Conservation (phyloP, 2,888 invertebrate genomes). For the Oscheius onirici region DNA sequence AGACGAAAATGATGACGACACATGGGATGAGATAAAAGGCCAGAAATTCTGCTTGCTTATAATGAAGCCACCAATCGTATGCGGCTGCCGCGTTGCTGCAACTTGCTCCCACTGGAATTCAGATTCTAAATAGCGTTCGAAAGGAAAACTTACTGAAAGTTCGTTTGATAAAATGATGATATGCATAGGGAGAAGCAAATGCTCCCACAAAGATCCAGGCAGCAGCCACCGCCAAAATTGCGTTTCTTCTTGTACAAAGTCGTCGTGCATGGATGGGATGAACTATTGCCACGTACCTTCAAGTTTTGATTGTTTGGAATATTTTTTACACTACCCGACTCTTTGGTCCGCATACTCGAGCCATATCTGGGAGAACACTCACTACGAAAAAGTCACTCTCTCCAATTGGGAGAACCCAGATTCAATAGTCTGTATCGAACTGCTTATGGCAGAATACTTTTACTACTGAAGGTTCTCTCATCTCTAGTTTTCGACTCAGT, state of each 20-base stretch:
- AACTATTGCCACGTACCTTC: conserved; percentile 69
- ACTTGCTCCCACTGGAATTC: conserved; percentile 31
- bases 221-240: conserved; percentile 36
- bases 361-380: no score
- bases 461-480: no score
- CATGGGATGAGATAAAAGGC: conserved; percentile 65
- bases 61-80: conserved; percentile 55
- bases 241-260: conserved; percentile 56
- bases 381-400: no score
- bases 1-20: conserved; percentile 62
- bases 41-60: conserved; percentile 65
- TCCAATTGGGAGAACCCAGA: no score
- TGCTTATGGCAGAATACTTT: no score
- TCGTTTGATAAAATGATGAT: conserved; percentile 42
- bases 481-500: no score
- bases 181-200: conserved; percentile 64
- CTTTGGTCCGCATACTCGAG: no score
- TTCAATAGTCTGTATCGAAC: no score
- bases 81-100: conserved; percentile 49
- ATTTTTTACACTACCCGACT: no score
- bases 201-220: conserved; percentile 59
- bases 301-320: not conserved
- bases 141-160: not conserved
- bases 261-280: conserved; percentile 66
- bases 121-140: not conserved